These are phyloP conservation scores for Steinernema feltiae DNA, from an alignment of 1,140 invertebrate species.

Conservation along the genomic window DNA sequence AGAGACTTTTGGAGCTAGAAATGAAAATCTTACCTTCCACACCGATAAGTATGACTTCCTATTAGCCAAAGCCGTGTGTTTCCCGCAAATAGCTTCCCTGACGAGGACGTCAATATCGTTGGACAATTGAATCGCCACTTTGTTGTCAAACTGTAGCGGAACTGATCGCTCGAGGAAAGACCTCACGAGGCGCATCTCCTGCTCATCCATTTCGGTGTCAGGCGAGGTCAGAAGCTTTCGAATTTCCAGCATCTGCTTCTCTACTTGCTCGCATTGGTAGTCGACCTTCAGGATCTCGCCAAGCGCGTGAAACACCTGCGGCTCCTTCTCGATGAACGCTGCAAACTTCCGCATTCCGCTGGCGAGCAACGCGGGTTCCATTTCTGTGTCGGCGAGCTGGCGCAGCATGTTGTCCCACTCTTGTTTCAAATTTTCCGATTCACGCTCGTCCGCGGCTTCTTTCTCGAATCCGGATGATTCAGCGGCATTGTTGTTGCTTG, in stretches of 20 bases:
- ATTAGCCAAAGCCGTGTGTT: neutral
- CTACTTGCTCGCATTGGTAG: neutral
- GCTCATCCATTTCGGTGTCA: neutral
- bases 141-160: neutral
- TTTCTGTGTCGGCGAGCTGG: neutral
- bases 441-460: neutral
- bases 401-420: neutral
- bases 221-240: neutral
- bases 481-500: too few relatives aligned
- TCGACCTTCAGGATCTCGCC: neutral
- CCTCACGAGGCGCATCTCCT: neutral
- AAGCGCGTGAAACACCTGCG: neutral
- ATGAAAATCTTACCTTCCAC: neutral
- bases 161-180: neutral
- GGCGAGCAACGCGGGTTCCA: neutral
- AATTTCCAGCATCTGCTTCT: neutral
- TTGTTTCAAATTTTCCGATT: neutral
- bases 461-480: too few relatives aligned
- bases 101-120: neutral
- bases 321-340: neutral
- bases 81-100: neutral
- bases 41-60: neutral
- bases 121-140: neutral
- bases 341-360: neutral
- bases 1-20: too few relatives aligned